Base-by-base conservation (phyloP, 2,113 vertebrate genomes). In the Pipra filicauda region DNA sequence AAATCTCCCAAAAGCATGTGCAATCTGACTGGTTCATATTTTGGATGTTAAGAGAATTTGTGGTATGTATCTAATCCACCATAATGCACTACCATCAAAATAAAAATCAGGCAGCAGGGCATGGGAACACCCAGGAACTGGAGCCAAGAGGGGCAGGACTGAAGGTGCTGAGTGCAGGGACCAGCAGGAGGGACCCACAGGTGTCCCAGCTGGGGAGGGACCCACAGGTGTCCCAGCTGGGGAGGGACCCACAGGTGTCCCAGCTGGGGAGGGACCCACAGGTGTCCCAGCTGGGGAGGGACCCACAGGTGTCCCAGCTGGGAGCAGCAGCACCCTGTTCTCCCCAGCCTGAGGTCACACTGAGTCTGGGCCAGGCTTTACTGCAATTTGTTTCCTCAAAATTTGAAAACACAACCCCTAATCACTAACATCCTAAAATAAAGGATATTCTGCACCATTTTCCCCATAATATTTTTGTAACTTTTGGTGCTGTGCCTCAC, bases 321-420 rank as follows among this genome's bases (percentile, higher is more conserved):
- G 2, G 28, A 9, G 17, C 69, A 59, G 5, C 41, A 33, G 43
- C 72, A 37, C 55, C 15, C 19, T 4, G 33, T 5, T 37, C 43
- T 28, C 8, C 46, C 58, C 9, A 23, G 39, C 49, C 27, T 6
- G 10, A 39, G 66, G 48, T 5, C 43, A 22, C 6, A 10, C 7
- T 21, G 5, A 9, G 8, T 1, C 49, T 24, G 66, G 10, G 6
- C 12, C 7, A n/a, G 28, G 5, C 31, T 26, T 15, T 1, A 28
- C 5, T 3, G 44, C 21, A 52, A 31, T 3, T n/a, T 12, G 41
- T 12, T 24, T 43, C 57, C 12, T 43, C 51, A 74, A 4, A 21
- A 65, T 15, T 3, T 12, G 15, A 52, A 62, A 76, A 59, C 5
- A 7, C 26, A n/a, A n/a, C 8, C 44, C 46, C 55, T 26, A 3